Conservation (phyloP, 2,797 vertebrate species). For the Spatula clypeata region DNA sequence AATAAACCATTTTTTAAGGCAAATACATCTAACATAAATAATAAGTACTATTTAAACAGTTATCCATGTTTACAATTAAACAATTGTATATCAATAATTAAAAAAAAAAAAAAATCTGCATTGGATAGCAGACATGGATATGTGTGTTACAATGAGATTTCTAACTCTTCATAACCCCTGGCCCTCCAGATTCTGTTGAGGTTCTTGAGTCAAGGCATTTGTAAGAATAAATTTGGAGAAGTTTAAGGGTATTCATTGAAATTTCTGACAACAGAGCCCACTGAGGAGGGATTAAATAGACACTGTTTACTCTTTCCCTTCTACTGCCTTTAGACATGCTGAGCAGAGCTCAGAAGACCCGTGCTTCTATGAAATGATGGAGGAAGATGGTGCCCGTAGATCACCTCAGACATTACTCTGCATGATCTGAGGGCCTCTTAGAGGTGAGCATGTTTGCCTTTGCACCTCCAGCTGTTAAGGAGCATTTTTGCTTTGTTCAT, state of each 20-base stretch:
- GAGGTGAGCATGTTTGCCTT: background rate
- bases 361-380: background rate
- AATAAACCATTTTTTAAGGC: background rate
- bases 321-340: background rate
- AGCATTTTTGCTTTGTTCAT: accelerated
- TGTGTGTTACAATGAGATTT: background rate
- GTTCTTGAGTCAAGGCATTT: background rate
- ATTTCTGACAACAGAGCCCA: background rate
- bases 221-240: background rate
- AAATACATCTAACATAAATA: background rate
- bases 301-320: background rate
- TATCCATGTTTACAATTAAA: background rate
- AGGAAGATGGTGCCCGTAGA: accelerated
- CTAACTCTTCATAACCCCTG: background rate
- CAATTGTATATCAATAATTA: background rate
- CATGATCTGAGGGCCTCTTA: background rate
- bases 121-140: background rate
- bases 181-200: background rate
- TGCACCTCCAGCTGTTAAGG: background rate
- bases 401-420: accelerated
- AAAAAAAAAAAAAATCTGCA: background rate
- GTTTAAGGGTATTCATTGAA: background rate
- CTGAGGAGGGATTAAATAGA: background rate
- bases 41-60: background rate
- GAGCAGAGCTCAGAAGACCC: background rate